A percentile compares a stretch with the other conserved stretches of the same genome.
Evolutionary conservation across 2,888 invertebrate genomes (phyloP).

Genomic region (Spisula subtruncata): DNA sequence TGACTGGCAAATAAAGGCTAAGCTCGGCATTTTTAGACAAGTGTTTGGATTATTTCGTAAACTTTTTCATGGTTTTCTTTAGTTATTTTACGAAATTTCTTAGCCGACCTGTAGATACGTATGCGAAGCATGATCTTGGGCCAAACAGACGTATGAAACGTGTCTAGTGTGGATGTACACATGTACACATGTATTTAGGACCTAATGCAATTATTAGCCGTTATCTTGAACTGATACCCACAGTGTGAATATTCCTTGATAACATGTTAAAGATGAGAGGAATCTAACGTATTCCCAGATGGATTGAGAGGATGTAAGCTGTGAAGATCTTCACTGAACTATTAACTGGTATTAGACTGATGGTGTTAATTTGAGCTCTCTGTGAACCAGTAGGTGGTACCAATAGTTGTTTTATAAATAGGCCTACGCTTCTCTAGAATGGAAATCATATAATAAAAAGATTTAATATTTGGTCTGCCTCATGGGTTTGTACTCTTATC

Average conservation of each 20-base stretch:
- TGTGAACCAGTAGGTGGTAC: neutral
- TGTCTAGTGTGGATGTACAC: neutral
- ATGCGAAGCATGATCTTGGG: neutral
- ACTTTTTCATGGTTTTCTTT: neutral
- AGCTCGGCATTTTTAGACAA: too few species aligned
- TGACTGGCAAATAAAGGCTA: too few species aligned
- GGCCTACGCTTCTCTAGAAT: too few species aligned
- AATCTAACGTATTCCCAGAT: slow-evolving; percentile 12
- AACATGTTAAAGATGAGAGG: slow-evolving; percentile 21
- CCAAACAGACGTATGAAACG: neutral
- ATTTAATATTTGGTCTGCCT: too few species aligned
- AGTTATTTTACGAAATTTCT: neutral
- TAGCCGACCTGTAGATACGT: neutral
- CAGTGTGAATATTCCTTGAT: slow-evolving; percentile 10
- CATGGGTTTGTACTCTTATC: too few species aligned
- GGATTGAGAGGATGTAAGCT: neutral
- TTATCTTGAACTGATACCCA: neutral
- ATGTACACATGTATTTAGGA: slow-evolving; percentile 9
- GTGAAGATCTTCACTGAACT: neutral
- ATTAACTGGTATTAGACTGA: slow-evolving; percentile 3
- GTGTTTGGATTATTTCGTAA: neutral
- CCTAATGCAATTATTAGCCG: neutral
- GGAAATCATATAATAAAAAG: too few species aligned
- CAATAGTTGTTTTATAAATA: neutral
- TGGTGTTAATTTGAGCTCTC: slow-evolving; percentile 18